These are phyloP conservation scores for Unio delphinus DNA, from an alignment of 2,888 invertebrate species.

Conservation along the genomic window DNA sequence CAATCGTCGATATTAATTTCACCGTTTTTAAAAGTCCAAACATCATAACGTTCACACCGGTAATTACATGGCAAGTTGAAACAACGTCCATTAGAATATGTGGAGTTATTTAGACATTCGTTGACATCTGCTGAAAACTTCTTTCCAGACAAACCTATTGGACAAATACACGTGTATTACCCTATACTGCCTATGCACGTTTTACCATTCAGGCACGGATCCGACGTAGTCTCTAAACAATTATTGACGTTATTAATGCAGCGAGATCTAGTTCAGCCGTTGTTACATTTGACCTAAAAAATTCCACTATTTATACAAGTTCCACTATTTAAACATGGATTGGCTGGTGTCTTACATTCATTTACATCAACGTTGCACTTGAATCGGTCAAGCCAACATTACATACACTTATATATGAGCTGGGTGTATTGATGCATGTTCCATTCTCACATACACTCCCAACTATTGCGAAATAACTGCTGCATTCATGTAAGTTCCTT, in stretches of 20 bases:
- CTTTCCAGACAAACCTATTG: slow-evolving; percentile 66
- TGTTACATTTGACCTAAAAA: too few species aligned
- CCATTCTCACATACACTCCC: slow-evolving; percentile 83
- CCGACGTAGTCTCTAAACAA: too few species aligned
- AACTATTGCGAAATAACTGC: background rate
- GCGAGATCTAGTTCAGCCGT: too few species aligned
- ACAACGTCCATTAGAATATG: slow-evolving; percentile 74
- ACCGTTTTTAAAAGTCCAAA: slow-evolving; percentile 87
- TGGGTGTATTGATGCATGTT: slow-evolving; percentile 84
- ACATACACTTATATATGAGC: slow-evolving; percentile 75
- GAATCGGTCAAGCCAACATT: slow-evolving; percentile 53
- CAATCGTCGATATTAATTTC: slow-evolving; percentile 69
- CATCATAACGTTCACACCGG: slow-evolving; percentile 88
- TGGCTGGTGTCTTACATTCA: slow-evolving; percentile 63
- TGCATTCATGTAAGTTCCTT: slow-evolving; percentile 92
- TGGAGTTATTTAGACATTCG: slow-evolving; percentile 78
- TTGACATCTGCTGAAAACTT: slow-evolving; percentile 55
- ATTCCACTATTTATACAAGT: too few species aligned
- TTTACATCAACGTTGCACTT: slow-evolving; percentile 67
- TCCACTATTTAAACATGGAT: slow-evolving; percentile 53
- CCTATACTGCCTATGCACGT: slow-evolving; percentile 76
- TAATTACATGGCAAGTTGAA: slow-evolving; percentile 71
- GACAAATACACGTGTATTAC: slow-evolving; percentile 87
- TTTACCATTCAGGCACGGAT: slow-evolving; percentile 69
- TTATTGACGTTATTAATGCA: too few species aligned